Conservation (phyloP, 2,113 vertebrate species). For the Microcebus ravelobensis region DNA sequence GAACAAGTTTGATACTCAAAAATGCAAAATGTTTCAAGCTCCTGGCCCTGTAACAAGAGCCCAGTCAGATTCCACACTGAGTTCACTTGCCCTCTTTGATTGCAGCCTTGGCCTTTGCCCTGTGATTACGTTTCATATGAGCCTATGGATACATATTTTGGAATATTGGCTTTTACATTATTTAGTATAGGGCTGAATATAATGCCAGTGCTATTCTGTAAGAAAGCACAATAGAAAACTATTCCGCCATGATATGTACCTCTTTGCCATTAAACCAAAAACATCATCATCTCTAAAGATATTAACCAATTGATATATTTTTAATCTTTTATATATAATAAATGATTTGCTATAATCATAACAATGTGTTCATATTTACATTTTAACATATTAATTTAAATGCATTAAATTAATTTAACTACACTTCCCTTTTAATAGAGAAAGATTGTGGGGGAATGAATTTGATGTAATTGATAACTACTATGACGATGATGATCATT, state of each 20-base stretch:
- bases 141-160: not conserved
- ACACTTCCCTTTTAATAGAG: not conserved
- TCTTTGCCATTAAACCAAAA: not conserved
- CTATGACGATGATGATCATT: not conserved
- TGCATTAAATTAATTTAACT: not conserved
- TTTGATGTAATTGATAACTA: not conserved
- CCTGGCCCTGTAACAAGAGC: not conserved
- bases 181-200: conserved; percentile 1
- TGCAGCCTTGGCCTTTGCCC: not conserved
- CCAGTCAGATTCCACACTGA: not conserved
- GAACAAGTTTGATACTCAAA: conserved; percentile 19
- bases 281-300: not conserved
- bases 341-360: not conserved
- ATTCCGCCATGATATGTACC: not conserved
- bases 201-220: not conserved
- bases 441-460: not conserved
- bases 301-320: conserved; percentile 1
- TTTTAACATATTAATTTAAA: conserved; percentile 40
- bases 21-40: conserved; percentile 49
- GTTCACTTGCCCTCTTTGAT: not conserved
- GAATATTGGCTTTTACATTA: not conserved
- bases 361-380: not conserved
- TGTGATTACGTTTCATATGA: not conserved
- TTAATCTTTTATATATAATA: conserved; percentile 10
- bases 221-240: not conserved